Conservation (phyloP, 2,888 invertebrate genomes). For the Drosophila borealis region DNA sequence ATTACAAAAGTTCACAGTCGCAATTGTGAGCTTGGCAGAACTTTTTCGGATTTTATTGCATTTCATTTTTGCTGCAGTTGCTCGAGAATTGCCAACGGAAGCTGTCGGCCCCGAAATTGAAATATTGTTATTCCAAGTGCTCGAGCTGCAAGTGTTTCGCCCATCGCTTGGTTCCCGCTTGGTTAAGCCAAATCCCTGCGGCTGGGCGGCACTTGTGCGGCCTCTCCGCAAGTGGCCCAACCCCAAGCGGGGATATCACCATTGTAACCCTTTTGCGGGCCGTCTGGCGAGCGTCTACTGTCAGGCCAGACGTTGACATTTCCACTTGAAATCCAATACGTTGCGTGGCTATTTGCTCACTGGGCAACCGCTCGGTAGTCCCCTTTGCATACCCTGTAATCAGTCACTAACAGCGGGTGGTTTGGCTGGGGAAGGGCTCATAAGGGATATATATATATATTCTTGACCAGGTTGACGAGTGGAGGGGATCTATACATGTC, state of each 20-base stretch:
- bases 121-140: constrained; percentile 60
- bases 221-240: constrained; percentile 28
- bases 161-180: too few relatives aligned
- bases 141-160: constrained; percentile 28
- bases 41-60: constrained; percentile 50
- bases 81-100: constrained; percentile 44
- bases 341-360: constrained; percentile 43
- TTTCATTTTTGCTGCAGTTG: constrained; percentile 53
- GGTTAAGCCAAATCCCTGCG: constrained; percentile 45
- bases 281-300: constrained; percentile 55
- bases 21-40: constrained; percentile 27
- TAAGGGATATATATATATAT: too few relatives aligned
- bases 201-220: constrained; percentile 62
- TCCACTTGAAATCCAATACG: constrained; percentile 65
- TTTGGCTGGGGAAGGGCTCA: neutral
- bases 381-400: neutral
- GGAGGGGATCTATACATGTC: neutral
- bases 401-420: neutral
- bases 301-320: constrained; percentile 43
- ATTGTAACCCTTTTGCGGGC: constrained; percentile 20
- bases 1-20: constrained; percentile 78
- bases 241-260: constrained; percentile 12
- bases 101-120: constrained; percentile 61
- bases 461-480: too few relatives aligned
- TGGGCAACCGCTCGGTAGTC: constrained; percentile 29